Conservation (phyloP, 1,140 invertebrate genomes). For the Amphibalanus amphitrite region DNA sequence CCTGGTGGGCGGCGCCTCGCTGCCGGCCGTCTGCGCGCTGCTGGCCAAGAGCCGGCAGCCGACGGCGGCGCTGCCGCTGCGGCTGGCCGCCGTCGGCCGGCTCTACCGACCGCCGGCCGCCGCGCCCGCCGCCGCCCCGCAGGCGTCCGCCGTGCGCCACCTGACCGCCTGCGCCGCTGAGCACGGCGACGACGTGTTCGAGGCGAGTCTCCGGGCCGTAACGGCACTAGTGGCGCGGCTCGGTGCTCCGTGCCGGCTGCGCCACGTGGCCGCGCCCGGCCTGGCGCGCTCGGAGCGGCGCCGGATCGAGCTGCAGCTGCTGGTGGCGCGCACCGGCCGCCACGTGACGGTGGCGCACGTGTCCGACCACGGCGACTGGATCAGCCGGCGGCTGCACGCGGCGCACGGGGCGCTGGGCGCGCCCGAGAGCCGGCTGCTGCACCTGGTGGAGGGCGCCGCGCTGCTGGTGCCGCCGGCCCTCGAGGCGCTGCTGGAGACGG, state of each 20-base stretch:
- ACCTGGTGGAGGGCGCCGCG: not conserved
- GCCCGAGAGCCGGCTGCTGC: not conserved
- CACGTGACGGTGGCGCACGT: not conserved
- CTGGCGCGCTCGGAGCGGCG: not conserved
- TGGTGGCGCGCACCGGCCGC: not conserved
- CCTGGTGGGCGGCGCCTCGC: constrained; percentile 42
- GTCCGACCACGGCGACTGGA: not conserved
- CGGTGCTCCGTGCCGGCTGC: not conserved
- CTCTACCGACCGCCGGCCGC: constrained; percentile 33
- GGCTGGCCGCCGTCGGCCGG: constrained; percentile 39
- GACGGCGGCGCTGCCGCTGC: constrained; percentile 36
- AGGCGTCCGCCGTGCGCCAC: not conserved
- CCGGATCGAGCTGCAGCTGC: not conserved
- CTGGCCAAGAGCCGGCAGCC: constrained; percentile 39
- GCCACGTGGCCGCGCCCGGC: not conserved
- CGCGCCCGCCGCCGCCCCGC: too few relatives aligned
- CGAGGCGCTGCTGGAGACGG: not conserved
- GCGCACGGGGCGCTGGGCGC: not conserved
- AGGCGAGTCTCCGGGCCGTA: not conserved
- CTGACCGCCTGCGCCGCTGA: not conserved
- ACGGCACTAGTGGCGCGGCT: not conserved
- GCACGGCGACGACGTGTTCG: not conserved
- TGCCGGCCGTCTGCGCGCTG: constrained; percentile 42
- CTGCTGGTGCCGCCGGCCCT: not conserved
- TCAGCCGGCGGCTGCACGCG: not conserved